These are phyloP conservation scores for Caretta caretta DNA, from an alignment of 2,113 vertebrate species.

Conservation along the genomic window DNA sequence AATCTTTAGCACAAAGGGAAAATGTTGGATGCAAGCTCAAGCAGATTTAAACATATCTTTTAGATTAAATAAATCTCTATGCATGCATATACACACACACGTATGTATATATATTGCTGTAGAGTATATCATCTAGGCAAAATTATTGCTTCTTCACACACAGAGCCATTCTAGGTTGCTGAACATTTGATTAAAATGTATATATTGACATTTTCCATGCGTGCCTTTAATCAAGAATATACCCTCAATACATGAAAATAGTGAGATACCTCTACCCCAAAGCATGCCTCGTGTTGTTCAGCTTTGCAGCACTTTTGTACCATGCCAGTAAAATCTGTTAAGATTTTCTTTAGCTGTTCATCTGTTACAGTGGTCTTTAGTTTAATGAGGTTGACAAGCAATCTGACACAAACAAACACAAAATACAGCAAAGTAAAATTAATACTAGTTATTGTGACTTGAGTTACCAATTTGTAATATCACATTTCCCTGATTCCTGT, in stretches of 20 bases:
- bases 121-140: neutral
- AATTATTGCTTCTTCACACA: neutral
- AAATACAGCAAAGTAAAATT: neutral
- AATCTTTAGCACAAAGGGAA: neutral
- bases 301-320: conserved; percentile 9
- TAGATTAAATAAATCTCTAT: neutral
- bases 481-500: neutral
- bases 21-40: neutral
- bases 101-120: no score
- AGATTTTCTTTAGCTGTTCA: neutral
- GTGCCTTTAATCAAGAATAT: neutral
- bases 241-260: neutral
- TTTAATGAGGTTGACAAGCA: conserved; percentile 46
- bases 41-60: neutral
- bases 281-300: neutral
- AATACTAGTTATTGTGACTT: neutral
- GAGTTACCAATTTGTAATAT: neutral
- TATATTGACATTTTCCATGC: neutral
- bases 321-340: neutral
- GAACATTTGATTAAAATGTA: neutral
- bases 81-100: neutral
- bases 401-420: neutral
- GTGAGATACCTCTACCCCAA: conserved; percentile 23
- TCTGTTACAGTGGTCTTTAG: neutral
- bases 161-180: neutral